These are phyloP conservation scores for Bembecia ichneumoniformis DNA, from an alignment of 2,888 invertebrate genomes.

Conservation along the genomic window DNA sequence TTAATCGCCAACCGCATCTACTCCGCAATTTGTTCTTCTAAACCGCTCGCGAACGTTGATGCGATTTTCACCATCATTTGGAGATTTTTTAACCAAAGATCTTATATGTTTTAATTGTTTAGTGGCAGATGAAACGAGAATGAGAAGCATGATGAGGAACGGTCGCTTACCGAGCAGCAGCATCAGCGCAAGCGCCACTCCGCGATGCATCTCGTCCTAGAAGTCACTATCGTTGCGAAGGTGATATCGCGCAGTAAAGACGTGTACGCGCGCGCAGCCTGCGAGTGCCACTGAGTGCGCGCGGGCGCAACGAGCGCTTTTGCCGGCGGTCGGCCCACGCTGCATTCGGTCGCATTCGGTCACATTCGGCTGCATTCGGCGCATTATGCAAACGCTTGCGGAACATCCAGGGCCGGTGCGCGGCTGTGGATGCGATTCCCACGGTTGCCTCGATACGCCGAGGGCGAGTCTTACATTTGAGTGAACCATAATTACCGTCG, in stretches of 20 bases:
- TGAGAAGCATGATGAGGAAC: too few relatives aligned
- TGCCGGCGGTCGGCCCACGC: constrained; percentile 6
- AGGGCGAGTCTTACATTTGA: too few relatives aligned
- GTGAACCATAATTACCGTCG: too few relatives aligned
- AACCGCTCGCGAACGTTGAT: too few relatives aligned
- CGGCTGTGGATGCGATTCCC: neutral
- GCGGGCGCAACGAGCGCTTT: constrained; percentile 3
- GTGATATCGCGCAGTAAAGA: neutral
- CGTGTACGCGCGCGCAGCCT: constrained; percentile 6
- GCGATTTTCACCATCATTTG: neutral
- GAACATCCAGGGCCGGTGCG: neutral
- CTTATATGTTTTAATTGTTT: too few relatives aligned
- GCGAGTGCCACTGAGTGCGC: constrained; percentile 10
- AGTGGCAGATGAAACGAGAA: too few relatives aligned
- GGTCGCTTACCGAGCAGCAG: constrained; percentile 30
- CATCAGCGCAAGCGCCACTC: constrained; percentile 23
- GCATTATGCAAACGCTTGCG: neutral
- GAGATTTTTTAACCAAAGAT: too few relatives aligned
- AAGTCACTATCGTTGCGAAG: neutral
- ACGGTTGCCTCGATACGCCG: too few relatives aligned
- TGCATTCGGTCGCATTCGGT: too few relatives aligned
- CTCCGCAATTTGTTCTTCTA: too few relatives aligned
- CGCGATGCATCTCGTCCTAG: constrained; percentile 17
- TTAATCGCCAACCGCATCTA: too few relatives aligned
- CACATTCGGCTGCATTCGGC: neutral